phyloP scores from a whole-genome alignment of 2,113 vertebrate species.

The Carlito syrichta region DNA sequence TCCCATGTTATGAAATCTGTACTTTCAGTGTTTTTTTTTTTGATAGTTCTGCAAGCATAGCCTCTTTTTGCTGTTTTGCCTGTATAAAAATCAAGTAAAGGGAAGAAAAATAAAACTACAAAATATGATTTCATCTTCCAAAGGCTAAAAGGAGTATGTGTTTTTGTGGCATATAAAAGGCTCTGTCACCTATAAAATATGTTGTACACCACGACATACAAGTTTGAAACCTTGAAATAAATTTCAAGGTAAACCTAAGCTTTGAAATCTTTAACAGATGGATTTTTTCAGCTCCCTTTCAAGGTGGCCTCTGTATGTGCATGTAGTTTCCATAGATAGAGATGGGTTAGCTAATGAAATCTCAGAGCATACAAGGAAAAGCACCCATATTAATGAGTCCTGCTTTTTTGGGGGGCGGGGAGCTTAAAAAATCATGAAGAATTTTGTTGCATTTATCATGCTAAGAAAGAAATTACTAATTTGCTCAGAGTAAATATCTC shows the following conservation, averaged over 20 bases:
- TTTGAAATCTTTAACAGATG: background rate
- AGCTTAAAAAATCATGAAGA: background rate
- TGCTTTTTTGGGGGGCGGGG: background rate
- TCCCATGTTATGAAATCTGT: background rate
- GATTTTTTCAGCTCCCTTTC: background rate
- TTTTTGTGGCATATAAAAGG: background rate
- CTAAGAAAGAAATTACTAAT: constrained; percentile 26
- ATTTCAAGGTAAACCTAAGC: constrained; percentile 21
- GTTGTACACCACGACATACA: background rate
- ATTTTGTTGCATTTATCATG: background rate
- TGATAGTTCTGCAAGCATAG: constrained; percentile 4
- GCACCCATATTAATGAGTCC: background rate
- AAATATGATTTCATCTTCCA: background rate
- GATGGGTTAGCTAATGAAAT: background rate
- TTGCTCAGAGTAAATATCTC: background rate
- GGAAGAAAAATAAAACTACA: background rate
- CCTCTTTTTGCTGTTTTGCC: background rate
- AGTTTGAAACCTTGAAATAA: constrained; percentile 27
- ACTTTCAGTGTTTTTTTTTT: background rate
- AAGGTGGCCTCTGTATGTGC: background rate
- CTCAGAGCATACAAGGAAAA: background rate
- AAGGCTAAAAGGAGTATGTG: background rate
- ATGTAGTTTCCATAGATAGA: background rate
- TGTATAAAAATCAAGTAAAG: constrained; percentile 24
- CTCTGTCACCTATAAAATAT: background rate